phyloP scores from a whole-genome alignment of 2,888 invertebrate species.

The Nycteola revayana region DNA sequence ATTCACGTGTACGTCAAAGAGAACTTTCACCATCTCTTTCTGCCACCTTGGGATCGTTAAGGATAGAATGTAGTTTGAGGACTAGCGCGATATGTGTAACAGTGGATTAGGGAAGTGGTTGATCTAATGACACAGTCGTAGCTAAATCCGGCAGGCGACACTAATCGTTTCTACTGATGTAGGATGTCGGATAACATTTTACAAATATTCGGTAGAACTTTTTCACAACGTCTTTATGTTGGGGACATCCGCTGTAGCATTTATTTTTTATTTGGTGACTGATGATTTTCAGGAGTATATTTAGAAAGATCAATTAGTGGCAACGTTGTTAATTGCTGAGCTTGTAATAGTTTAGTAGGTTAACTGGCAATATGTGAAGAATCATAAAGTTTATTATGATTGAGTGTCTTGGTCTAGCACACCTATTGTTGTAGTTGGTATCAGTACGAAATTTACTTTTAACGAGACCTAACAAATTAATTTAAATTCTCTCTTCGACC shows the following conservation, averaged over 20 bases:
- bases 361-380: conserved; percentile 3
- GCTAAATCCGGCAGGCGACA: conserved; percentile 64
- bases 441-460: too few relatives aligned
- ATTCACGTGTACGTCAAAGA: conserved; percentile 32
- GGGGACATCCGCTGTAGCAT: conserved; percentile 46
- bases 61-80: conserved; percentile 20
- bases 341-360: conserved; percentile 2
- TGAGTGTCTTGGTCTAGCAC: conserved; percentile 1
- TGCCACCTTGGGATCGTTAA: conserved; percentile 7
- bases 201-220: conserved; percentile 45
- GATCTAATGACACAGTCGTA: conserved; percentile 61
- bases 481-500: too few relatives aligned
- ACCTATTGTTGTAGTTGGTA: too few relatives aligned
- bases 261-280: conserved; percentile 8
- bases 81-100: conserved; percentile 29
- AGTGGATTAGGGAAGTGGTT: conserved; percentile 57
- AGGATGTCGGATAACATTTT: conserved; percentile 40
- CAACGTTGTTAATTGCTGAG: conserved; percentile 8
- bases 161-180: conserved; percentile 61
- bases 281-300: too few relatives aligned
- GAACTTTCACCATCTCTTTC: conserved; percentile 37
- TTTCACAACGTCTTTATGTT: conserved; percentile 27
- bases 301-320: conserved; percentile 12
- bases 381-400: not conserved
- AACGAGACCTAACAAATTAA: too few relatives aligned